Evolutionary conservation across 2,113 vertebrate genomes (phyloP).

Genomic region (Brachyhypopomus gauderio): DNA sequence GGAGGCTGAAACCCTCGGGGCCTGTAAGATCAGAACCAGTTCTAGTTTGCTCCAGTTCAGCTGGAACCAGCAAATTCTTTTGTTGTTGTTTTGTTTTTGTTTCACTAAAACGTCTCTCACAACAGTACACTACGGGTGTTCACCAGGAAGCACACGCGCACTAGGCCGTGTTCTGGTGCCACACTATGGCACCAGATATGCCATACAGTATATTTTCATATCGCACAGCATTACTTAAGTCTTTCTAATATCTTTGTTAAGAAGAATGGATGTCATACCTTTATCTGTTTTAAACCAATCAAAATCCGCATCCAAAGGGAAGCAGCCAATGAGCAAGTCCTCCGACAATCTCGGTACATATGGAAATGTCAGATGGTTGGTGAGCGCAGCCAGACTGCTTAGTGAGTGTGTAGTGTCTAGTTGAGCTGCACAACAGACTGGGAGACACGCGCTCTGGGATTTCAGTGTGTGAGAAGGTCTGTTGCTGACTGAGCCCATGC

Average conservation of each 20-base stretch:
- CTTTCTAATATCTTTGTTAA: background rate
- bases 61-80: background rate
- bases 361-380: slow-evolving; percentile 34
- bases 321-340: background rate
- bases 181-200: no score
- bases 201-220: no score
- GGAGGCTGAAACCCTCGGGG: background rate
- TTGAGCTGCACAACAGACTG: slow-evolving; percentile 16
- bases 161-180: no score
- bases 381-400: background rate
- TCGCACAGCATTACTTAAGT: no score
- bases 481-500: background rate
- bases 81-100: no score
- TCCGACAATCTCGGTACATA: slow-evolving; percentile 26
- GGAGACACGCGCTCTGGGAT: background rate
- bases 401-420: slow-evolving; percentile 2
- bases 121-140: no score
- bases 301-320: background rate
- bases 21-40: background rate
- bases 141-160: no score
- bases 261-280: background rate
- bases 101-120: no score
- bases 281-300: background rate
- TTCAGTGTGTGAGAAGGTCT: slow-evolving; percentile 9
- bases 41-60: background rate